Evolutionary conservation across 2,888 invertebrate genomes (phyloP), one percentile per base, ranked within the genome.

Genomic region (Macrophya alboannulata): DNA sequence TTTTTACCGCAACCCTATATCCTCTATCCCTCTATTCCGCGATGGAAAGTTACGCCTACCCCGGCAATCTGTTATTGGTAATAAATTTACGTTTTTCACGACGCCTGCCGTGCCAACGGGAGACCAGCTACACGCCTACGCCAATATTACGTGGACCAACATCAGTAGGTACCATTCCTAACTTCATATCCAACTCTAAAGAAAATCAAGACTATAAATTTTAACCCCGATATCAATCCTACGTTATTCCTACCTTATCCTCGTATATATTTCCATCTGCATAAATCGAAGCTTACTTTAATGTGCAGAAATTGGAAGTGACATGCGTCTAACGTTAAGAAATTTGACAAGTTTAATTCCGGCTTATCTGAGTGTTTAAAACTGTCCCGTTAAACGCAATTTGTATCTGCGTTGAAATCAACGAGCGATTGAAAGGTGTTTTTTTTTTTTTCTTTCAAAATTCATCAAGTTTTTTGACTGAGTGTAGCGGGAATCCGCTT

Each of bases 41-140:
- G 74, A 68, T 83, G 83, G 65, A 83, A 81, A 71, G 86, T 79
- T 82, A 88, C 89, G 86, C 88, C 87, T 87, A 83, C 82, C 85
- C 85, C 85, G 21, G 84, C 82, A 87, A 89, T 88, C 87, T 86
- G 85, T 88, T 88, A 87, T 88, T 89, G 87, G 87, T 87, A 86
- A 89, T 89, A 88, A 89, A 89, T 89, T 87, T 85, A 87, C 86
- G 86, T 87, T 82, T 85, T 62, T 82, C 83, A 85, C 81, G 84
- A 77, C 87, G 86, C 86, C 83, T 77, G 65, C 76, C 77, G 79
- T 55, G 82, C 86, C 82, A 81, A 87, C 84, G 65, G 83, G 71
- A 84, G 72, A 84, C 82, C 82, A 82, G 55, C 83, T 71, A 68
- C 48, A 72, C 81, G 81, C 59, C 81, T 81, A 59, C 43, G 62